Evolutionary conservation across 92 coral and sea anemone genomes (phyloP), one percentile per base, ranked within the genome.

Genomic region (Parazoanthus swiftii): DNA sequence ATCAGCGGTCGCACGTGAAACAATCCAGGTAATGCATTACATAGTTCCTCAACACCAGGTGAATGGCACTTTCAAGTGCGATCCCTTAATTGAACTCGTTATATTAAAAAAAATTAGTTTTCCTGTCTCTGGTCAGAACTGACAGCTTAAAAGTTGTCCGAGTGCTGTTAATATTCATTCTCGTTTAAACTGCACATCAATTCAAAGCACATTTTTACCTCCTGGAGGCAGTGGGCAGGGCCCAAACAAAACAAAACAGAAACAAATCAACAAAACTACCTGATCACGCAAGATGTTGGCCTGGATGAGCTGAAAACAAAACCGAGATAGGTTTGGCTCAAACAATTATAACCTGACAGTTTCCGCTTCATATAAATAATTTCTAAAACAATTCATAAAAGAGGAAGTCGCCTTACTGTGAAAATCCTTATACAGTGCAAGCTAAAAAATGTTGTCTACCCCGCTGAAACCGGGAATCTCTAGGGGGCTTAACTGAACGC

Each of bases 1-100:
- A 37, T 44, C 80, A 76, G 80, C 80, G 80, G 54, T 76, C 80
- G 80, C 51, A 23, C 80, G 54, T 42, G 51, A 76, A 76, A 39
- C 54, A 76, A 39, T 76, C 5, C n/a, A 15, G 50, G 13, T 6
- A 33, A 13, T 4, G 23, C n/a, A 20, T 63, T 1, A 63, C 25
- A 21, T 63, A 63, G 5, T 21, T 14, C 66, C 16, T 2, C 16
- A 11, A 36, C 42, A n/a, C 50, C 43, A 42, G 80, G 26, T n/a
- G 33, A 25, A 50, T 20, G 48, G 51, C 80, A 44, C 80, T 76
- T 39, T 39, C 46, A 74, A 74, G 77, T 35, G 42, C 21, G 33
- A 74, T 11, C 42, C 43, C 1, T 25, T 39, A 37, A 76, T 42
- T 38, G 23, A 15, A 38, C 25, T 37, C 80, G 25, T 44, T 76